A percentile compares a stretch with the other conserved stretches of the same genome.
phyloP scores from a whole-genome alignment of 2,113 vertebrate species.

The Xenus cinereus region DNA sequence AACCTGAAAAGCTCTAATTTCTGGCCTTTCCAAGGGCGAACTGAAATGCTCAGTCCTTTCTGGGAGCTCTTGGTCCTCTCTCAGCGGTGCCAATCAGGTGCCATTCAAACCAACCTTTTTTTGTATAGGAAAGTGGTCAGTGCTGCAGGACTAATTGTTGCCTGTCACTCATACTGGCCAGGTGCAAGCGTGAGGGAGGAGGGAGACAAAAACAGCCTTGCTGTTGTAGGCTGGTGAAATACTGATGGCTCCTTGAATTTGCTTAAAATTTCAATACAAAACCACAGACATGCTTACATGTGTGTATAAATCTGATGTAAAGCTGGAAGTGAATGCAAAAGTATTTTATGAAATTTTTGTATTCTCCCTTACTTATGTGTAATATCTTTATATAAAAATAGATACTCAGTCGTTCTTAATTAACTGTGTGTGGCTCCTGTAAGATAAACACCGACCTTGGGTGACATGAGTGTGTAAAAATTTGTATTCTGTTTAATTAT shows the following conservation, averaged over 20 bases:
- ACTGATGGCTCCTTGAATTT: background rate
- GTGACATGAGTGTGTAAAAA: background rate
- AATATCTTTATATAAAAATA: background rate
- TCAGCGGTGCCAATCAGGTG: slow-evolving; percentile 14
- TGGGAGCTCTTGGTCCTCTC: background rate
- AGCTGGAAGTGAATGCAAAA: background rate
- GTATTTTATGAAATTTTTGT: background rate
- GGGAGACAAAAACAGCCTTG: background rate
- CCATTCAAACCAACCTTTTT: background rate
- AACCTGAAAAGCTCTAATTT: background rate
- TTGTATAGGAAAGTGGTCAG: background rate
- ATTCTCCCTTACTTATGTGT: background rate
- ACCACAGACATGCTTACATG: background rate
- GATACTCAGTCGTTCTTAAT: background rate
- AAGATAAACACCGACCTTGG: background rate
- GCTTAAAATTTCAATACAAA: background rate
- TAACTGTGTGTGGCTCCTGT: background rate
- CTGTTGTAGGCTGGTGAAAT: background rate
- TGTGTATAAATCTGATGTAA: background rate
- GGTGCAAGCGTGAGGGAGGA: background rate
- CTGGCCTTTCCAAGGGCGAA: background rate
- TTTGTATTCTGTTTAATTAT: background rate
- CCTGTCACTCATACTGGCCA: background rate
- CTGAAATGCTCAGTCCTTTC: background rate
- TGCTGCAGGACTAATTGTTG: slow-evolving; percentile 1